Conservation (phyloP, 2,113 vertebrate species). For the Lepus timidus region DNA sequence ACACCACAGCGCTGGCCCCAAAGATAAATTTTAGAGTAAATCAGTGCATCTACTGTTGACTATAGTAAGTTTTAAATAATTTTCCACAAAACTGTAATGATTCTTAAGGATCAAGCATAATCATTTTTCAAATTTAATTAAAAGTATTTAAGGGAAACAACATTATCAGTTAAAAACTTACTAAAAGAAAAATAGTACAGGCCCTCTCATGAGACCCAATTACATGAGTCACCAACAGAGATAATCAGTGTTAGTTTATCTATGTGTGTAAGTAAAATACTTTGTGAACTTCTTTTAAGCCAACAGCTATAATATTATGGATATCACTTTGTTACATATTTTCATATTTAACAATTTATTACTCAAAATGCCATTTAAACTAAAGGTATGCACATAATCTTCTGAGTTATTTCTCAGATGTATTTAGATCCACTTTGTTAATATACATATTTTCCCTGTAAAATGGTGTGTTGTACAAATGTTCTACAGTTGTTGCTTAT, state of each 20-base stretch:
- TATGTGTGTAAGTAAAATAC: background rate
- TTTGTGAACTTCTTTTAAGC: background rate
- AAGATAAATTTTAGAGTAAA: background rate
- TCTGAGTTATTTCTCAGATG: background rate
- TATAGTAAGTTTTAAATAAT: background rate
- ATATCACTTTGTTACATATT: background rate
- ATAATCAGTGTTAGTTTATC: background rate
- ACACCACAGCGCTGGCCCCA: too few species aligned
- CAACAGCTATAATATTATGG: background rate
- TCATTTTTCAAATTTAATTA: background rate
- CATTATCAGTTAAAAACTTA: background rate
- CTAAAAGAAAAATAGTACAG: background rate
- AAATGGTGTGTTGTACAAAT: background rate
- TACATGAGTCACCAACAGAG: background rate
- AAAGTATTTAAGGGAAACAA: background rate
- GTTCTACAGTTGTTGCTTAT: rapidly evolving
- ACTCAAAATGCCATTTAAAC: background rate
- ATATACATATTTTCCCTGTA: background rate
- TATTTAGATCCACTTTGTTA: background rate
- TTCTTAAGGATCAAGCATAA: background rate
- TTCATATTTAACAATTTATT: background rate
- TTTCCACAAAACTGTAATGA: background rate
- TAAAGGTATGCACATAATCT: too few species aligned
- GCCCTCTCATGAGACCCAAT: background rate
- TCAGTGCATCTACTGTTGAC: background rate